Base-by-base conservation (phyloP, 1,140 invertebrate species). In the Liolophura sinensis region DNA sequence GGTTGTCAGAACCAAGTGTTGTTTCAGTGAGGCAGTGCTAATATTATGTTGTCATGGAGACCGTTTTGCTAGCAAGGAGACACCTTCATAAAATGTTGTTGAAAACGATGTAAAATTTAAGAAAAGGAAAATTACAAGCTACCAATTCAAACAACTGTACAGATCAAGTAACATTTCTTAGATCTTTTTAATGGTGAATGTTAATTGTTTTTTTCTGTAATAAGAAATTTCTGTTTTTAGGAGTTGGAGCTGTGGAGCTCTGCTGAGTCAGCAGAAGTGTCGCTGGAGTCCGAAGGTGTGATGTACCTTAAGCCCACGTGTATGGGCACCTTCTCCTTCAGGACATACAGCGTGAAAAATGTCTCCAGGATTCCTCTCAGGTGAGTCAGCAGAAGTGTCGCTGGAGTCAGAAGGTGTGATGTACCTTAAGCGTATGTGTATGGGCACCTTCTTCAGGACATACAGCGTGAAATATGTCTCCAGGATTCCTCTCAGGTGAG, bases 221-320 rank as follows among this genome's bases (percentile, higher is more conserved):
- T 50, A 14, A 40, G 6, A 61, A 15, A 15, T 64, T 25, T 65
- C 49, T 65, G 54, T 46, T 62, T 73, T 31, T 66, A 83, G 82
- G 71, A 73, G 5, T 47, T 83, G 16, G 64, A 77, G 64, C 46
- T 84, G 31, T 76, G 67, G 60, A 81, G 79, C 0, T 78, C 78
- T 48, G 82, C 81, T 14, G 81, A 83, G 52, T 68, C 73, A 12
- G 75, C 83, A 22, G 73, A 78, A 49, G 70, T 84, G 1, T 56
- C 77, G 18, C 65, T 85, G 16, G 81, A 82, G 22, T 74, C 74
- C 27, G 73, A 82, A 18, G 82, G 80, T 24, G 71, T 68, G 48
- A 73, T 85, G 69, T 85, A 72, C 72, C 82, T 85, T 63, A 80
- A 79, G 55, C 81, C 78, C 15, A 85, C 83, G 4, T 83, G 81